These are phyloP conservation scores for Distichodus sexfasciatus DNA, from an alignment of 2,797 vertebrate species.

Conservation along the genomic window DNA sequence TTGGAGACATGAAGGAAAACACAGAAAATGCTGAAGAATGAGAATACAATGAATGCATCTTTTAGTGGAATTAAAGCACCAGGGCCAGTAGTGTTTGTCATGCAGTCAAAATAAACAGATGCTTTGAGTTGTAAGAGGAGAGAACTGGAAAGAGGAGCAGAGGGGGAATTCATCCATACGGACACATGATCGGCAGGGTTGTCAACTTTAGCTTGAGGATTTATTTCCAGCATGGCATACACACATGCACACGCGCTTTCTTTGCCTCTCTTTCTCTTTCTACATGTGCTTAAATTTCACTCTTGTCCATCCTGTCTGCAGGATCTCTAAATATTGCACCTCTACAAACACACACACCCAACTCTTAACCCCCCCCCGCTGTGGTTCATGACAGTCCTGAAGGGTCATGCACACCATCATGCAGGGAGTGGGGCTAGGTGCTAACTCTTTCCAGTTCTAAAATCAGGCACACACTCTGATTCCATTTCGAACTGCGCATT, in stretches of 20 bases:
- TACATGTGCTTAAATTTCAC: conserved; percentile 45
- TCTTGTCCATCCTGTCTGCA: conserved; percentile 58
- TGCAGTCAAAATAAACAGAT: too few species aligned
- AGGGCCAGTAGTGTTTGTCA: too few species aligned
- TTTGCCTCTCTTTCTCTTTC: conserved; percentile 46
- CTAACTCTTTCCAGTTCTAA: not conserved
- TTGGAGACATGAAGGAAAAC: not conserved
- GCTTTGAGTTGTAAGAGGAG: too few species aligned
- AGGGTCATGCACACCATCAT: conserved; percentile 40
- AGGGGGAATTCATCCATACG: too few species aligned
- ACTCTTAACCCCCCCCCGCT: conserved; percentile 28
- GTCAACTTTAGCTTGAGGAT: conserved; percentile 18
- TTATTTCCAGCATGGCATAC: conserved; percentile 9
- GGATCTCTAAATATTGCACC: conserved; percentile 28
- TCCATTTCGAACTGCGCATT: too few species aligned
- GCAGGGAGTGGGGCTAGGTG: not conserved
- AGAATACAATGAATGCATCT: too few species aligned
- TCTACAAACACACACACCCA: conserved; percentile 17
- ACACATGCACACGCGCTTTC: conserved; percentile 14
- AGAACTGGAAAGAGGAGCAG: too few species aligned
- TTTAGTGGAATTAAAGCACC: not conserved
- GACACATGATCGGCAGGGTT: not conserved
- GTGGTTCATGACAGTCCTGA: conserved; percentile 46
- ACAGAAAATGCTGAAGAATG: not conserved
- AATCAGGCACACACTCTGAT: not conserved